These are phyloP conservation scores for Orthosia gothica DNA, from an alignment of 2,888 invertebrate species.

Conservation along the genomic window DNA sequence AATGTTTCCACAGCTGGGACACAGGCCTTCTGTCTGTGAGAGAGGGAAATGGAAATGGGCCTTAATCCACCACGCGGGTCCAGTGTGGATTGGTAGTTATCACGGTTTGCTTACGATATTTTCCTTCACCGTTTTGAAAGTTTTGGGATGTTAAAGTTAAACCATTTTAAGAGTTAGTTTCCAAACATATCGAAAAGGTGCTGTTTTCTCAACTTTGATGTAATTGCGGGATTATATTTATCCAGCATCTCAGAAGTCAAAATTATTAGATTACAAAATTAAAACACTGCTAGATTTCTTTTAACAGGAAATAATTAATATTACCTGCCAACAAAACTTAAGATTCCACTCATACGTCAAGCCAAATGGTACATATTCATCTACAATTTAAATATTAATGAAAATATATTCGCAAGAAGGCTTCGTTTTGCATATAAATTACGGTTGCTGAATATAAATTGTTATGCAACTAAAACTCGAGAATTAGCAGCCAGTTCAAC, in stretches of 20 bases:
- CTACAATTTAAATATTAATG: constrained; percentile 45
- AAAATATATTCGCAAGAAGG: constrained; percentile 47
- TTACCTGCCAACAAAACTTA: neutral
- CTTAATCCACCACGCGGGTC: too few species aligned
- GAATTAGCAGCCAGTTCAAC: constrained; percentile 23
- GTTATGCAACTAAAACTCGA: constrained; percentile 34
- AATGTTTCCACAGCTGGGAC: too few species aligned
- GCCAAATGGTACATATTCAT: constrained; percentile 41
- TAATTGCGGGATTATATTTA: neutral
- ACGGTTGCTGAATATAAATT: constrained; percentile 48
- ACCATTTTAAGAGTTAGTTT: too few species aligned
- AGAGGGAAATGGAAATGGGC: too few species aligned
- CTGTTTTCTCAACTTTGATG: neutral
- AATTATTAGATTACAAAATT: neutral
- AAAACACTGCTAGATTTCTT: neutral
- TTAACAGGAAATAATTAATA: neutral
- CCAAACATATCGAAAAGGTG: too few species aligned
- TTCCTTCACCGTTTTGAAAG: too few species aligned
- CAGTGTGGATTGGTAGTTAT: too few species aligned
- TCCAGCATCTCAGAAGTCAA: neutral
- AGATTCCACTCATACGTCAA: neutral
- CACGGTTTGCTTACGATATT: too few species aligned
- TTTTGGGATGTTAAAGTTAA: too few species aligned
- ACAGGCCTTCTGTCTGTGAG: too few species aligned
- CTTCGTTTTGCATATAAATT: constrained; percentile 50